A percentile compares a stretch with the other conserved stretches of the same genome.
These are phyloP conservation scores for Taenaris catops DNA, from an alignment of 2,888 invertebrate genomes.

Conservation along the genomic window DNA sequence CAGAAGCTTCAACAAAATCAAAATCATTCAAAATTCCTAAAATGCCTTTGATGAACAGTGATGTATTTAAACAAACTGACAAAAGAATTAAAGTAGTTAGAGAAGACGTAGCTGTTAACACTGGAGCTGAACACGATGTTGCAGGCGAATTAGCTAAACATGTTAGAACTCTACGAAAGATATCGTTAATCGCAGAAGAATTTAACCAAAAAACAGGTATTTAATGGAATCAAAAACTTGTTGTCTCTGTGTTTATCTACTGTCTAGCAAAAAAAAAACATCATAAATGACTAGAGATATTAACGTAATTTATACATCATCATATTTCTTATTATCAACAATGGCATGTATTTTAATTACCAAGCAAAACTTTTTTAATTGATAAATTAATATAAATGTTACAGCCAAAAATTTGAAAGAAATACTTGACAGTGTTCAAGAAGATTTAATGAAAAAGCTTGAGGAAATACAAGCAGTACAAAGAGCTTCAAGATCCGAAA, in stretches of 20 bases:
- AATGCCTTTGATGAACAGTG: constrained; percentile 61
- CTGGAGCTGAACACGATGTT: constrained; percentile 50
- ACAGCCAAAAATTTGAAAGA: constrained; percentile 68
- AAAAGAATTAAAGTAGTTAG: constrained; percentile 32
- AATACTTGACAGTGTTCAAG: constrained; percentile 68
- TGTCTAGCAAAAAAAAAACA: no score
- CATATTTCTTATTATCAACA: no score
- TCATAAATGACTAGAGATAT: no score
- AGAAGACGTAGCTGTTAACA: constrained; percentile 52
- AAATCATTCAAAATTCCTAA: constrained; percentile 50
- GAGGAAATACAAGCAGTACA: constrained; percentile 56
- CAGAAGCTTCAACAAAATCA: neutral
- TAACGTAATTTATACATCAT: no score
- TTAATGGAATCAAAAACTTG: no score
- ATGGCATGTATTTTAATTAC: no score
- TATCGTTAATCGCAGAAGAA: constrained; percentile 70
- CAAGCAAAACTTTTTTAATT: no score
- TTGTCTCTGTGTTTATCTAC: no score
- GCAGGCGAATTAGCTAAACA: constrained; percentile 57
- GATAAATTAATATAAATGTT: no score
- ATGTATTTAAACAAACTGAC: constrained; percentile 44
- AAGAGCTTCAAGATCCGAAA: constrained; percentile 24
- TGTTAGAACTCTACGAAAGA: constrained; percentile 56
- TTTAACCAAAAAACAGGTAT: constrained; percentile 72
- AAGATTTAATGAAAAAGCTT: constrained; percentile 60